Base-by-base conservation (phyloP, 2,113 vertebrate species). In the Synchiropus splendidus region DNA sequence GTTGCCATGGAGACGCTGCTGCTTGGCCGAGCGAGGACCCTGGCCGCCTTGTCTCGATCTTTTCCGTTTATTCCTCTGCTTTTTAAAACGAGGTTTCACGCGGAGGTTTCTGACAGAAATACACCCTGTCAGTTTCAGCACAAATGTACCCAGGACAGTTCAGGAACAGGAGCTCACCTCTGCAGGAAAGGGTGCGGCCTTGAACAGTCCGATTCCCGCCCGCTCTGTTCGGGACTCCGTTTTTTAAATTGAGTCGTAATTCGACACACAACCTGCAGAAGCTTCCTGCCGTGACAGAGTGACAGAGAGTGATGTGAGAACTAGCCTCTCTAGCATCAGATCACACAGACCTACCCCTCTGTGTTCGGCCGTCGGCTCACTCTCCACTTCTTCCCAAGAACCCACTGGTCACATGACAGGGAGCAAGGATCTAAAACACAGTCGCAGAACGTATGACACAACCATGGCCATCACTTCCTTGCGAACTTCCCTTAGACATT, bases 381-480 rank as follows among this genome's bases (percentile, higher is more conserved):
- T 6, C 12, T 52, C 62, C 64, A 39, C 6, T 18, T 54, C 56
- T 81, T 81, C 16, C 62, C 38, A 42, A 83, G 44, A 5, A 79
- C 51, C 80, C 80, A 83, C 46, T 81, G 70, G 51, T 83, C 80
- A 67, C 78, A 83, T 2, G 64, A 63, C 32, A 69, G 43, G n/a
- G 76, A 78, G 10, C 42, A 36, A 2, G 78, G 78, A 67, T 79
- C 80, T 81, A 39, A 36, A 31, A 10, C 52, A 42, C 2, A n/a
- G n/a, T n/a, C n/a, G n/a, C n/a, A 39, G 43, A 50, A 10, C 11
- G 21, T 27, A 27, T 27, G 8, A n/a, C n/a, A n/a, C n/a, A n/a
- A n/a, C n/a, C n/a, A n/a, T n/a, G n/a, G n/a, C n/a, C n/a, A n/a
- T n/a, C n/a, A n/a, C n/a, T n/a, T n/a, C n/a, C n/a, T n/a, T n/a